A percentile compares a stretch with the other conserved stretches of the same genome.
Evolutionary conservation across 2,797 vertebrate species (phyloP).

Genomic region (Ctenochaetus hawaiiensis): DNA sequence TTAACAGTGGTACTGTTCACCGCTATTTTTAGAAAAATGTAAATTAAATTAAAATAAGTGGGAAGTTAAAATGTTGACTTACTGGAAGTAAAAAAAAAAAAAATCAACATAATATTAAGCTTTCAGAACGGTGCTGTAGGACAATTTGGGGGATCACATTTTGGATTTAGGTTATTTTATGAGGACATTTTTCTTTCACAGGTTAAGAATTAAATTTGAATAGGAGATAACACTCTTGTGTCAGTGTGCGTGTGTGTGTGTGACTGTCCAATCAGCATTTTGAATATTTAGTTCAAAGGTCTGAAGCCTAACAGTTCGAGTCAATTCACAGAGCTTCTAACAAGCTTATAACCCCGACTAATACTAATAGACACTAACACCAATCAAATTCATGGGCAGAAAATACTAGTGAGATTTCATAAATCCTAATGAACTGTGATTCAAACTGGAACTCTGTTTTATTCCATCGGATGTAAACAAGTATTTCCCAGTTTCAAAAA

Average conservation of each 20-base stretch:
- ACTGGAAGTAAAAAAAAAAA: too few relatives aligned
- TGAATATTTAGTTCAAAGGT: too few relatives aligned
- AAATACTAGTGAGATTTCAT: not conserved
- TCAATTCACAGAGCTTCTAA: not conserved
- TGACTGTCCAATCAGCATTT: too few relatives aligned
- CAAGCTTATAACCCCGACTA: too few relatives aligned
- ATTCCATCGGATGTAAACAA: slow-evolving; percentile 33
- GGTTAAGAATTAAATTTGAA: too few relatives aligned
- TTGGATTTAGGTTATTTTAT: too few relatives aligned
- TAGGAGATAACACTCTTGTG: too few relatives aligned
- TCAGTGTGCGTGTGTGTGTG: not conserved
- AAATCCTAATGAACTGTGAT: not conserved
- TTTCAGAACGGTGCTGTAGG: not conserved
- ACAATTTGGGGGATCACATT: too few relatives aligned
- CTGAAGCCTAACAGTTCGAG: not conserved
- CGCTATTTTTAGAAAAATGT: not conserved
- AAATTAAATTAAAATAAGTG: not conserved
- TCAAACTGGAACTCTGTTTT: slow-evolving; percentile 20
- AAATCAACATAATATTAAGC: not conserved
- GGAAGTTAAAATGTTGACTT: not conserved
- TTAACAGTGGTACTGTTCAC: not conserved
- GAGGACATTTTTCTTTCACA: too few relatives aligned
- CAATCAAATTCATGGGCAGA: not conserved
- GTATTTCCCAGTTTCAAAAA: not conserved
- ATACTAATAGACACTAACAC: too few relatives aligned